phyloP scores from a whole-genome alignment of 92 coral and sea anemone genomes.

The Hydrozoanthus gracilis region DNA sequence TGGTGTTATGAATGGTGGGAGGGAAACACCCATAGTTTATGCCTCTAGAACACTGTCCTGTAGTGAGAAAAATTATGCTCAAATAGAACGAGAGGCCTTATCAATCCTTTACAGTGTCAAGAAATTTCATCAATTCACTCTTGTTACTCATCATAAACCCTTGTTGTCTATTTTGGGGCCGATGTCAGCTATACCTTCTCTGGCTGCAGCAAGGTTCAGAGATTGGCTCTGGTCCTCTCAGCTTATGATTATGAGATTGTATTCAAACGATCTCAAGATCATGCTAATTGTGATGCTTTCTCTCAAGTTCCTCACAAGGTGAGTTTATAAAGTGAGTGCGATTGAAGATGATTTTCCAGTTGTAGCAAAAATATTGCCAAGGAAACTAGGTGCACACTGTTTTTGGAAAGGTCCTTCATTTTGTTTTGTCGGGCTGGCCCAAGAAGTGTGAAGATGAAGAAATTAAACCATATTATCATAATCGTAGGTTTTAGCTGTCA shows the following conservation, averaged over 20 bases:
- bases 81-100: conserved; percentile 48
- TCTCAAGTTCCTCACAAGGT: background rate
- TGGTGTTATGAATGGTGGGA: background rate
- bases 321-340: background rate
- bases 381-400: background rate
- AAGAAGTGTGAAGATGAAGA: background rate
- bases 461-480: conserved; percentile 15
- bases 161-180: conserved; percentile 56
- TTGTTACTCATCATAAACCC: conserved; percentile 57
- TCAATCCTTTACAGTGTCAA: conserved; percentile 10
- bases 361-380: background rate
- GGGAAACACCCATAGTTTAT: conserved; percentile 10
- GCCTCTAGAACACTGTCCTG: conserved; percentile 9
- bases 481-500: conserved; percentile 22
- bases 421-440: conserved; percentile 27
- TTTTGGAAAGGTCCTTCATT: background rate
- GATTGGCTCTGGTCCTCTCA: conserved; percentile 60
- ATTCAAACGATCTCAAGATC: conserved; percentile 49
- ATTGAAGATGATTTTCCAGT: conserved; percentile 21
- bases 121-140: conserved; percentile 54
- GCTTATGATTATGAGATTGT: conserved; percentile 64
- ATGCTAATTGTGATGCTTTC: conserved; percentile 51
- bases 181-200: conserved; percentile 58
- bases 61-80: conserved; percentile 58
- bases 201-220: conserved; percentile 65